Percentiles rank a stretch among this genome's conserved stretches.
phyloP scores from a whole-genome alignment of 2,113 vertebrate species.

The Gorsachius goisagi region DNA sequence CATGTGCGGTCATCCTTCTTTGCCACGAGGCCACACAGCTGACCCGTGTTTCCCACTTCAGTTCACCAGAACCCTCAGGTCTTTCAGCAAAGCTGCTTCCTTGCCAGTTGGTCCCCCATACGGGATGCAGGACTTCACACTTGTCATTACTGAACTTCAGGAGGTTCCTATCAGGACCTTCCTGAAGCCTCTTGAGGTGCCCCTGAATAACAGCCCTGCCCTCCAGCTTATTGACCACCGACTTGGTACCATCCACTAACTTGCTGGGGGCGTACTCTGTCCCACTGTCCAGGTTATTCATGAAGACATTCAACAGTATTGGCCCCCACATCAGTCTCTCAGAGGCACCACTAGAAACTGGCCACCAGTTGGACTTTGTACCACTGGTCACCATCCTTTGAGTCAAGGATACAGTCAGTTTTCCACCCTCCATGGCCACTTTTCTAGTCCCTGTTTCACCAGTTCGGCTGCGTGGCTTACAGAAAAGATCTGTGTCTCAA shows the following conservation, averaged over 20 bases:
- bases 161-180: background rate
- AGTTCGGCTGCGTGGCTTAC: background rate
- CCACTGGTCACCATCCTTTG: background rate
- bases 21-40: background rate
- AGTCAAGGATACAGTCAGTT: background rate
- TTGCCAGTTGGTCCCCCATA: fast-evolving
- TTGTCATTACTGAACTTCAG: background rate
- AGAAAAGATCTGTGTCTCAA: background rate
- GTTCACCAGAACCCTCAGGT: background rate
- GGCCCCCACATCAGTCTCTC: background rate
- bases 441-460: background rate
- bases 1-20: background rate
- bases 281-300: background rate
- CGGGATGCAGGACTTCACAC: background rate
- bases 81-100: background rate
- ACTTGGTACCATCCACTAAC: fast-evolving
- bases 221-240: background rate
- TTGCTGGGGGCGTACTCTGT: background rate
- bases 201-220: background rate
- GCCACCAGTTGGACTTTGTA: background rate
- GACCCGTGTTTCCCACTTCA: background rate
- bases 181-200: background rate
- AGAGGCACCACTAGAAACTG: background rate
- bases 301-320: background rate
- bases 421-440: background rate